Base-by-base conservation (phyloP, 2,113 vertebrate species). In the Trichechus manatus region DNA sequence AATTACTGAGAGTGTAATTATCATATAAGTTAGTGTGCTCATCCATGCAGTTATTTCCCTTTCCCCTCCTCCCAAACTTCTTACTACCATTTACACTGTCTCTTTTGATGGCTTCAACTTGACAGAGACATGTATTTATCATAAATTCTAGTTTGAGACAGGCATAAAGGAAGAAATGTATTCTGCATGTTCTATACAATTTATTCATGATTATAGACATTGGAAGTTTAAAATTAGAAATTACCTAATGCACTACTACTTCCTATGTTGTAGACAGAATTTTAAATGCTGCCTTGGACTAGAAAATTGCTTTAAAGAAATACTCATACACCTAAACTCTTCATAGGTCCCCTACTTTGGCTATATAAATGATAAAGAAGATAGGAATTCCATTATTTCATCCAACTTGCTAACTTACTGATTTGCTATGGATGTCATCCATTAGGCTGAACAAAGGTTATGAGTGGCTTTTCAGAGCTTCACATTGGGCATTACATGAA, bases 221-320 rank as follows among this genome's bases (percentile, higher is more conserved):
- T 93, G 95, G 59, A 33, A 66, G 42, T 84, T 96, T 97, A 97
- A 97, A 97, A 95, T 95, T 94, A 96, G 92, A 96, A 97, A 96
- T 81, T 95, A 90, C 74, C 80, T 86, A 96, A 97, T 86, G 68
- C 42, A 50, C 77, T 80, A 84, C 64, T 95, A 92, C 44, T 86
- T 94, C 93, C 96, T 95, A 89, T 75, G 63, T 87, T 80, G 27
- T 64, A 88, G 39, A 91, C 85, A 90, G 87, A 86, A 87, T 94
- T 95, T 96, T 90, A 93, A 93, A 96, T 86, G 47, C 63, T 85
- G 39, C 84, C 53, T 93, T 93, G 33, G 10, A 94, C 94, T 91
- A 94, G 63, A 93, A 53, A 59, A 97, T 97, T 97, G 90, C 44
- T 93, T 97, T 81, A 50, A 91, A 97, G n/a, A 97, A 95, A 61